Conservation (phyloP, 2,888 invertebrate genomes). For the Trissoscelio sp. region DNA sequence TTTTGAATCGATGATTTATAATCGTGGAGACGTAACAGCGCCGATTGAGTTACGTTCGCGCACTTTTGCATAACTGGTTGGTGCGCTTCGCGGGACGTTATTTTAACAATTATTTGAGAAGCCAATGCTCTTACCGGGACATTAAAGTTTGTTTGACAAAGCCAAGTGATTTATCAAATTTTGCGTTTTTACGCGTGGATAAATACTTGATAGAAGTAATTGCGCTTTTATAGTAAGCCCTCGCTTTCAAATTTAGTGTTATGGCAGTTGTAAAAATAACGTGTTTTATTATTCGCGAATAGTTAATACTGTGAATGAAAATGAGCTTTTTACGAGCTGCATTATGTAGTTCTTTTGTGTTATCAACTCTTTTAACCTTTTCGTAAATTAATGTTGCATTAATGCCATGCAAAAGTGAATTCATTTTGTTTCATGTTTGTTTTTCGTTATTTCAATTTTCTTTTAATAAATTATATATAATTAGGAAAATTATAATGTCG, state of each 20-base stretch:
- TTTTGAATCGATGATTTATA: slow-evolving; percentile 33
- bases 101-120: slow-evolving; percentile 11
- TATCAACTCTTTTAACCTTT: slow-evolving; percentile 1
- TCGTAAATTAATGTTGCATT: background rate
- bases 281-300: slow-evolving; percentile 35
- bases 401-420: background rate
- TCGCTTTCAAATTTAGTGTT: slow-evolving; percentile 16
- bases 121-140: background rate
- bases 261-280: slow-evolving; percentile 28
- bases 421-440: background rate
- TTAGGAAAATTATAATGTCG: no score
- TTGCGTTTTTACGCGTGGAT: slow-evolving; percentile 15
- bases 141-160: slow-evolving; percentile 24
- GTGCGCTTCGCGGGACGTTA: background rate
- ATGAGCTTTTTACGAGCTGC: slow-evolving; percentile 26
- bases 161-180: slow-evolving; percentile 32
- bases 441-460: no score
- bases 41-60: slow-evolving; percentile 31
- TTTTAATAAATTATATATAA: no score
- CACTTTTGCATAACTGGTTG: slow-evolving; percentile 40
- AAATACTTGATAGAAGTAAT: slow-evolving; percentile 36
- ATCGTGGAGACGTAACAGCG: slow-evolving; percentile 3
- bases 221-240: slow-evolving; percentile 28
- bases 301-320: slow-evolving; percentile 30
- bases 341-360: slow-evolving; percentile 14